Conservation (phyloP, 2,888 invertebrate genomes). For the Nudaria mundana region DNA sequence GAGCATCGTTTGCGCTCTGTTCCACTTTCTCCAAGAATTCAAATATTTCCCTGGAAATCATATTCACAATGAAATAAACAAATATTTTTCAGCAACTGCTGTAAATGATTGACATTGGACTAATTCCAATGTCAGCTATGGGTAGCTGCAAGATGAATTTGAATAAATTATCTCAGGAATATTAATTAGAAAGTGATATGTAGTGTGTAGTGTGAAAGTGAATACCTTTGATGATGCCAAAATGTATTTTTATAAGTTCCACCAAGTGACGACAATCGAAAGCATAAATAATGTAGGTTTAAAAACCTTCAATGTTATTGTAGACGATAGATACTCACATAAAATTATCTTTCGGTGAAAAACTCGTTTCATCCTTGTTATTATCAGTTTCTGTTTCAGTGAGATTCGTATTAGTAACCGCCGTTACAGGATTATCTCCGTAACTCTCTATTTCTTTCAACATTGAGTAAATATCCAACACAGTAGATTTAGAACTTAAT, state of each 20-base stretch:
- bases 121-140: too few relatives aligned
- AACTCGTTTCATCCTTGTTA: slow-evolving; percentile 43
- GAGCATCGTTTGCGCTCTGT: slow-evolving; percentile 73
- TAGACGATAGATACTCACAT: slow-evolving; percentile 46
- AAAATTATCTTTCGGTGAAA: slow-evolving; percentile 66
- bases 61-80: not conserved
- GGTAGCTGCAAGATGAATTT: too few relatives aligned
- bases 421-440: slow-evolving; percentile 63
- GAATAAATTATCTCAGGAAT: too few relatives aligned
- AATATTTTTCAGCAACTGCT: too few relatives aligned
- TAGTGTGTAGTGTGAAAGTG: too few relatives aligned
- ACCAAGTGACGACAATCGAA: too few relatives aligned
- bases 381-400: slow-evolving; percentile 37
- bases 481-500: slow-evolving; percentile 59
- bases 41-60: slow-evolving; percentile 81
- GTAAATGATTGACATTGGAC: too few relatives aligned
- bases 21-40: slow-evolving; percentile 85
- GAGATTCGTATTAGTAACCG: slow-evolving; percentile 35
- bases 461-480: slow-evolving; percentile 76
- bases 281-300: too few relatives aligned
- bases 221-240: too few relatives aligned
- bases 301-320: too few relatives aligned
- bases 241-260: too few relatives aligned
- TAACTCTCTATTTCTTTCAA: slow-evolving; percentile 75
- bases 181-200: too few relatives aligned